Percentiles rank a stretch among this genome's conserved stretches.
phyloP scores from a whole-genome alignment of 1,140 invertebrate species.

The Phocides pigmalion region DNA sequence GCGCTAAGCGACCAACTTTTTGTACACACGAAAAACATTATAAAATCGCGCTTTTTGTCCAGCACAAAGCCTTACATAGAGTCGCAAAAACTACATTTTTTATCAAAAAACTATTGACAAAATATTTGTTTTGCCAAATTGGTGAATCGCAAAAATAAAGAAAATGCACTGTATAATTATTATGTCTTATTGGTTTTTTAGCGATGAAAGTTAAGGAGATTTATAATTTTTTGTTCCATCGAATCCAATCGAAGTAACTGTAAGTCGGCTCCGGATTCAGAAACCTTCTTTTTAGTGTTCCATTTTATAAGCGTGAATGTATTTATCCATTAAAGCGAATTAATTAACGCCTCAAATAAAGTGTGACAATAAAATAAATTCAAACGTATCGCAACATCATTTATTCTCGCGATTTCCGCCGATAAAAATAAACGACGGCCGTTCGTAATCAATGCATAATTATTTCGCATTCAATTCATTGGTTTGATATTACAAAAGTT shows the following conservation, averaged over 20 bases:
- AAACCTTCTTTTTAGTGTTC: too few relatives aligned
- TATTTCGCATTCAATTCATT: constrained; percentile 25
- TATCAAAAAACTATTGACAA: not conserved
- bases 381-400: not conserved
- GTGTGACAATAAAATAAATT: not conserved
- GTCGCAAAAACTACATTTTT: constrained; percentile 10
- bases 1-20: constrained; percentile 45
- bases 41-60: constrained; percentile 51
- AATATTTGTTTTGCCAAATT: not conserved
- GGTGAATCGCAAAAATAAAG: not conserved
- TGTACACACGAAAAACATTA: constrained; percentile 56
- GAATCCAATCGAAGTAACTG: too few relatives aligned
- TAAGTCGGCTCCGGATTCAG: too few relatives aligned
- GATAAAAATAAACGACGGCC: constrained; percentile 20
- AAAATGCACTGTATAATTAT: too few relatives aligned
- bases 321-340: too few relatives aligned
- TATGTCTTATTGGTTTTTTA: not conserved
- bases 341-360: too few relatives aligned
- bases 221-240: too few relatives aligned
- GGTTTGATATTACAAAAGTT: constrained; percentile 17
- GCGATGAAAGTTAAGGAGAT: not conserved
- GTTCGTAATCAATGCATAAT: constrained; percentile 24
- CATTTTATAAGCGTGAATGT: too few relatives aligned
- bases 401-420: constrained; percentile 1
- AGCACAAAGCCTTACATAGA: constrained; percentile 19